phyloP scores from a whole-genome alignment of 2,888 invertebrate species.

The Taphrorychus bicolor region DNA sequence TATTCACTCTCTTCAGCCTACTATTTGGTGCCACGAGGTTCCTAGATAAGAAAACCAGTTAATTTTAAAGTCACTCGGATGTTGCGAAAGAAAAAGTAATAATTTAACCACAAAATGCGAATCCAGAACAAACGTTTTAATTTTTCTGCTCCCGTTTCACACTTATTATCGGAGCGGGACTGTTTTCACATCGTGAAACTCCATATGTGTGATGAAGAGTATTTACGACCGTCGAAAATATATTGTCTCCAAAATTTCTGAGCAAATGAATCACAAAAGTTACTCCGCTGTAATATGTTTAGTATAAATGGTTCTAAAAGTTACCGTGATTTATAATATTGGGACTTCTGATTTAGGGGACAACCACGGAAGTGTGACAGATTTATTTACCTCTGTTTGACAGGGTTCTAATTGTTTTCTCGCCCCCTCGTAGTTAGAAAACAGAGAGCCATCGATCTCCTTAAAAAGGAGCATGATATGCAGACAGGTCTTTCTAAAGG shows the following conservation, averaged over 20 bases:
- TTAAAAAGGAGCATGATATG: not conserved
- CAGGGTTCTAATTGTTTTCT: conserved; percentile 26
- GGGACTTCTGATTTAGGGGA: conserved; percentile 28
- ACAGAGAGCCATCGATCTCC: not conserved
- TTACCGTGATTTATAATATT: conserved; percentile 37
- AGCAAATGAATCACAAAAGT: conserved; percentile 45
- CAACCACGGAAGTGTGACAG: conserved; percentile 12
- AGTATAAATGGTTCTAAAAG: conserved; percentile 38
- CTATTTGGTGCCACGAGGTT: not conserved
- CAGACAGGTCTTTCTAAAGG: not conserved
- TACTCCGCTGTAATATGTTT: conserved; percentile 40
- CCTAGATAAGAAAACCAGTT: not conserved
- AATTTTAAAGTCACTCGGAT: not conserved
- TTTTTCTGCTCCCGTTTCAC: conserved; percentile 13
- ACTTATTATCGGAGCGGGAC: conserved; percentile 27
- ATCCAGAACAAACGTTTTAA: conserved; percentile 16
- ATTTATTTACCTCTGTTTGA: conserved; percentile 33
- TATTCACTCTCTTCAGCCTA: not conserved
- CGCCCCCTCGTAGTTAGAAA: not conserved
- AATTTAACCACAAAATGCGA: not conserved
- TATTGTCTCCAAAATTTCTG: conserved; percentile 46
- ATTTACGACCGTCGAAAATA: conserved; percentile 47
- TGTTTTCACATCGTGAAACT: conserved; percentile 43
- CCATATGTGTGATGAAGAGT: conserved; percentile 47
- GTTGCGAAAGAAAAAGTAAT: not conserved